Conservation (phyloP, 2,888 invertebrate genomes). For the Diaperis boleti region DNA sequence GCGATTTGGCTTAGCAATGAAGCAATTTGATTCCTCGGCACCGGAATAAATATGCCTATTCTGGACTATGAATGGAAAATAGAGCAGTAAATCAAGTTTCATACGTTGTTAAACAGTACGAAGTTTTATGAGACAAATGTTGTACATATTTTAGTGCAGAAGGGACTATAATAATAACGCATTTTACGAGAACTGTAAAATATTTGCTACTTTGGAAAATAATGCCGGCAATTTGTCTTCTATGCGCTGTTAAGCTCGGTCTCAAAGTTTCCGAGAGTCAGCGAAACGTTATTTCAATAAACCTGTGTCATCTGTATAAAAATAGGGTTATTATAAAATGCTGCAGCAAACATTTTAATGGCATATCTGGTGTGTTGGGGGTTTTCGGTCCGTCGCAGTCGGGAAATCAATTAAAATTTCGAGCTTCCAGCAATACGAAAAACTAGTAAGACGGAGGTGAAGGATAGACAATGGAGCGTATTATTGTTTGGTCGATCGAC, state of each 20-base stretch:
- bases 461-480: conserved; percentile 61
- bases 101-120: conserved; percentile 36
- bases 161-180: conserved; percentile 39
- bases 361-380: conserved; percentile 18
- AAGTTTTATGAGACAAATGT: conserved; percentile 38
- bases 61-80: conserved; percentile 22
- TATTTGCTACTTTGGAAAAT: conserved; percentile 56
- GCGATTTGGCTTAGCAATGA: no score
- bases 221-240: conserved; percentile 56
- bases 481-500: conserved; percentile 62
- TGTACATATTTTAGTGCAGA: conserved; percentile 38
- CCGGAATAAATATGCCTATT: background rate
- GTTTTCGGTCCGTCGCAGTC: background rate
- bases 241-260: conserved; percentile 57
- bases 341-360: conserved; percentile 51
- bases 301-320: conserved; percentile 59
- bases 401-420: conserved; percentile 40
- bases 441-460: conserved; percentile 48
- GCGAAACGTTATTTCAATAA: conserved; percentile 60
- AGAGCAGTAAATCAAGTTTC: conserved; percentile 31
- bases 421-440: conserved; percentile 36
- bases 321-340: conserved; percentile 55
- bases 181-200: conserved; percentile 54
- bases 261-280: conserved; percentile 55
- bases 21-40: no score